Evolutionary conservation across 2,113 vertebrate genomes (phyloP).

Genomic region (Polyodon spathula): DNA sequence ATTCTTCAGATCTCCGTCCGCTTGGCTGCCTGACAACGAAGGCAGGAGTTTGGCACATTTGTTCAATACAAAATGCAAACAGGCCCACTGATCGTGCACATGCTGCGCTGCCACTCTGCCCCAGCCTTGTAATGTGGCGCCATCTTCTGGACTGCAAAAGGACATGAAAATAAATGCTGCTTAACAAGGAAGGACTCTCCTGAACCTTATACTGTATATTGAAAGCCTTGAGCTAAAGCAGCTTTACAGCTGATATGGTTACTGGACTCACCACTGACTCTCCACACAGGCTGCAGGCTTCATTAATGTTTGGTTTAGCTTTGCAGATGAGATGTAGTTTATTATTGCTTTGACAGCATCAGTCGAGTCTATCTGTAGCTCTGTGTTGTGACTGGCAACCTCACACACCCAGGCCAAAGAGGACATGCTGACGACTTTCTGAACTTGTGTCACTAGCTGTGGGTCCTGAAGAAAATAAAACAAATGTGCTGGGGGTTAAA

Average conservation of each 20-base stretch:
- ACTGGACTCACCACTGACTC: slow-evolving; percentile 38
- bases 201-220: neutral
- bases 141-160: slow-evolving; percentile 47
- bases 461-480: slow-evolving; percentile 48
- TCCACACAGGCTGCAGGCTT: slow-evolving; percentile 55
- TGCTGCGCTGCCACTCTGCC: slow-evolving; percentile 70
- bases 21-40: neutral
- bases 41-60: slow-evolving; percentile 12
- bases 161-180: slow-evolving; percentile 10
- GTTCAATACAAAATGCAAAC: slow-evolving; percentile 61
- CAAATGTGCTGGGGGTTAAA: neutral
- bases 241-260: neutral
- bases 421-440: slow-evolving; percentile 61
- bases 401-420: slow-evolving; percentile 63
- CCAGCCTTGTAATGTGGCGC: slow-evolving; percentile 65
- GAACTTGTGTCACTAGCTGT: slow-evolving; percentile 59
- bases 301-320: slow-evolving; percentile 54
- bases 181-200: neutral
- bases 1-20: slow-evolving; percentile 11
- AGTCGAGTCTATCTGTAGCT: slow-evolving; percentile 34
- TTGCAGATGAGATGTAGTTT: slow-evolving; percentile 37
- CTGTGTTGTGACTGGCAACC: slow-evolving; percentile 32
- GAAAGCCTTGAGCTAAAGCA: too few species aligned
- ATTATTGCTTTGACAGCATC: slow-evolving; percentile 44
- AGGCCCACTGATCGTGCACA: slow-evolving; percentile 76